Evolutionary conservation across 2,113 vertebrate species (phyloP).

Genomic region (Abramis brama): DNA sequence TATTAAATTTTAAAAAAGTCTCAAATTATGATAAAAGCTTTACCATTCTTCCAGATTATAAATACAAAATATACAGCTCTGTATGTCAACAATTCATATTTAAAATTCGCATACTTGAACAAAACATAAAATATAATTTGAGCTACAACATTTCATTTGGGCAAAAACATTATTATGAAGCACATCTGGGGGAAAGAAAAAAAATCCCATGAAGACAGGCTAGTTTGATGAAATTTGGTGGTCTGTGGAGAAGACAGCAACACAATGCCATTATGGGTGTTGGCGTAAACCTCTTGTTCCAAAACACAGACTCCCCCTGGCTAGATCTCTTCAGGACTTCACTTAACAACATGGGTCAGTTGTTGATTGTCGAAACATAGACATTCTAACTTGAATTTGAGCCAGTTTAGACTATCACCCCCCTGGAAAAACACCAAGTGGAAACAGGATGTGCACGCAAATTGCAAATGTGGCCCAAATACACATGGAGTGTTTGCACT

Average conservation of each 20-base stretch:
- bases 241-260: conserved; percentile 36
- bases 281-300: conserved; percentile 35
- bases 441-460: conserved; percentile 40
- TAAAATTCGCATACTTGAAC: background rate
- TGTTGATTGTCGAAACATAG: background rate
- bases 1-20: too few species aligned
- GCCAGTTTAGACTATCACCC: conserved; percentile 32
- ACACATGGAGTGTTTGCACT: background rate
- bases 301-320: conserved; percentile 37
- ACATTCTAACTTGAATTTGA: conserved; percentile 34
- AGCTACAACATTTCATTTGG: background rate
- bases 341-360: conserved; percentile 37
- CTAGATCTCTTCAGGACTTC: background rate
- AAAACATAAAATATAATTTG: background rate
- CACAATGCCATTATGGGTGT: conserved; percentile 40
- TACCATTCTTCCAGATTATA: background rate
- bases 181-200: background rate
- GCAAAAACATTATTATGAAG: background rate
- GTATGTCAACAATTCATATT: background rate
- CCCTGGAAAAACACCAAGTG: conserved; percentile 1
- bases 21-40: too few species aligned
- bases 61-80: background rate
- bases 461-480: background rate
- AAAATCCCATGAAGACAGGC: background rate
- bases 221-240: background rate